A percentile compares a stretch with the other conserved stretches of the same genome.
phyloP scores from a whole-genome alignment of 2,888 invertebrate species.

The Nephrotoma guestfalica region DNA sequence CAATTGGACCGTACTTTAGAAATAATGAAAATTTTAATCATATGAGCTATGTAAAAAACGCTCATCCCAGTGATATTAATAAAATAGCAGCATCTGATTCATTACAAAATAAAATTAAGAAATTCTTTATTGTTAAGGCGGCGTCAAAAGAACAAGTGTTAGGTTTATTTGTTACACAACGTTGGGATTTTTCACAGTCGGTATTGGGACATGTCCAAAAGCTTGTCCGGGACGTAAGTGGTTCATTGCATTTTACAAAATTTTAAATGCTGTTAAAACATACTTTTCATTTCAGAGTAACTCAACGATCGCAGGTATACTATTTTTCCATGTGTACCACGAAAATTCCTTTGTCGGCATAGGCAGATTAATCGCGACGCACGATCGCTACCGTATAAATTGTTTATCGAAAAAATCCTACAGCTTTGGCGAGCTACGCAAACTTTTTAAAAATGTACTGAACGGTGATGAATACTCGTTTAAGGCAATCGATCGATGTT shows the following conservation, averaged over 20 bases:
- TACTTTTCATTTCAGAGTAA: neutral
- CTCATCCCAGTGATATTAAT: neutral
- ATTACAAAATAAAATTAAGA: neutral
- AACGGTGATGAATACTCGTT: neutral
- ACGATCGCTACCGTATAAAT: neutral
- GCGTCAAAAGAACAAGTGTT: neutral
- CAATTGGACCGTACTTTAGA: neutral
- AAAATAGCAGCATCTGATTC: neutral
- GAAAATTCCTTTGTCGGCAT: neutral
- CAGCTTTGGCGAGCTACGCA: neutral
- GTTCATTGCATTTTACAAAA: neutral
- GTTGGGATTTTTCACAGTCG: neutral
- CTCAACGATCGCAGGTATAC: neutral
- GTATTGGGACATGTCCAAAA: neutral
- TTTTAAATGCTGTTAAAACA: neutral
- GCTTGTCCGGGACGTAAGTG: neutral
- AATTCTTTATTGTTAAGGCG: neutral
- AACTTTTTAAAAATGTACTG: neutral
- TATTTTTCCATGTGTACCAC: neutral
- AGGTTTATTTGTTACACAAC: neutral
- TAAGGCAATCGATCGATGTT: neutral
- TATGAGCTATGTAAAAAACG: neutral
- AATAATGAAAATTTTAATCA: neutral
- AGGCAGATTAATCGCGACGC: neutral
- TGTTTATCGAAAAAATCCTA: neutral